These are phyloP conservation scores for Mylabris phalerata DNA, from an alignment of 1,140 invertebrate species.

Conservation along the genomic window DNA sequence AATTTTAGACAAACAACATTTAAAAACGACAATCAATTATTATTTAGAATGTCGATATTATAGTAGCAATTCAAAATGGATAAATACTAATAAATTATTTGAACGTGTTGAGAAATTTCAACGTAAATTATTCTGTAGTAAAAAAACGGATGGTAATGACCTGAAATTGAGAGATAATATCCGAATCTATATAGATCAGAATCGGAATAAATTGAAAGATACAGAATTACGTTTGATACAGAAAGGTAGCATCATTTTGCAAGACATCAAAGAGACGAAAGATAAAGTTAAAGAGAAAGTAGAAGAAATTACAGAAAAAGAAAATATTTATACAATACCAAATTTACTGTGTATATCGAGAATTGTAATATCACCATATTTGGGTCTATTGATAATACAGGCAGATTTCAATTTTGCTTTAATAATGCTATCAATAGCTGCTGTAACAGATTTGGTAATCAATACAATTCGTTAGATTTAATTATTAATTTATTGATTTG, in stretches of 20 bases:
- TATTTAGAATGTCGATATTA: too few species aligned
- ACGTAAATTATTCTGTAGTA: too few species aligned
- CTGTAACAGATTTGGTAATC: conserved; percentile 76
- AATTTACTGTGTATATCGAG: conserved; percentile 81
- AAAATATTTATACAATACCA: conserved; percentile 90
- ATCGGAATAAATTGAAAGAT: conserved; percentile 49
- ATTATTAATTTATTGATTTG: conserved; percentile 37
- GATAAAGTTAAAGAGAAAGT: conserved; percentile 53
- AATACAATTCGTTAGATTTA: conserved; percentile 4
- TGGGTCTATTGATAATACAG: conserved; percentile 73
- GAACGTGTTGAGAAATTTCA: too few species aligned
- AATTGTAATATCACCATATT: conserved; percentile 76
- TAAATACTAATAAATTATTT: too few species aligned
- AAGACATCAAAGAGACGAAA: conserved; percentile 61
- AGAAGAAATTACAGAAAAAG: conserved; percentile 65
- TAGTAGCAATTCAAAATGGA: too few species aligned
- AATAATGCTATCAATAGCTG: conserved; percentile 67
- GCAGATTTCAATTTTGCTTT: conserved; percentile 67
- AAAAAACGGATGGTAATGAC: too few species aligned
- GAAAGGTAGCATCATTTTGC: conserved; percentile 52
- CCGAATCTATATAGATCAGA: conserved; percentile 46
- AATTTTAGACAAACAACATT: too few species aligned
- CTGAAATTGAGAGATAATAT: conserved; percentile 19
- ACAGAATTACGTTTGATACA: conserved; percentile 50
- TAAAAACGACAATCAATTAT: too few species aligned